A percentile compares a stretch with the other conserved stretches of the same genome.
Conservation (phyloP, 2,113 vertebrate species). For the Hypomesus transpacificus region DNA sequence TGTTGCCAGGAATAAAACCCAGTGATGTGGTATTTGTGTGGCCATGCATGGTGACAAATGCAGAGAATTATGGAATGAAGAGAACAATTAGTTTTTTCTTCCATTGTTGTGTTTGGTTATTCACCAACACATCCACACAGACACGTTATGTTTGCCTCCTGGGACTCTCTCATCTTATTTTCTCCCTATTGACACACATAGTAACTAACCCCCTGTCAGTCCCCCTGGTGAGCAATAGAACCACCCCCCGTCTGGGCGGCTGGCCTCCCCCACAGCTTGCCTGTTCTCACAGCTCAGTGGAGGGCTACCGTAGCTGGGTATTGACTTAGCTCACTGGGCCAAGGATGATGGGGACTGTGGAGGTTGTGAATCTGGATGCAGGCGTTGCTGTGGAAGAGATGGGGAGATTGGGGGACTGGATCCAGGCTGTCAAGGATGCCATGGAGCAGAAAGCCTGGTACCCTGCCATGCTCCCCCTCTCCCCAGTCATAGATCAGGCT, state of each 20-base stretch:
- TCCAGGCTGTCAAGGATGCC: conserved; percentile 49
- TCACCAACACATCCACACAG: conserved; percentile 44
- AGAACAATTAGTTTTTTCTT: conserved; percentile 41
- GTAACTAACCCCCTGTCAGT: conserved; percentile 39
- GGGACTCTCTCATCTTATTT: neutral
- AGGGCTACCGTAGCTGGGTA: conserved; percentile 49
- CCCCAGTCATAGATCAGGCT: conserved; percentile 17
- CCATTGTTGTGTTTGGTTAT: conserved; percentile 25
- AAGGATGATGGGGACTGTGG: conserved; percentile 51
- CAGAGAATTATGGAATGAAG: conserved; percentile 18
- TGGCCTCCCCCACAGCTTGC: conserved; percentile 43
- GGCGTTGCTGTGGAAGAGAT: conserved; percentile 15
- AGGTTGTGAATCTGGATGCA: conserved; percentile 50
- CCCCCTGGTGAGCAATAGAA: conserved; percentile 47
- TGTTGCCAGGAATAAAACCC: conserved; percentile 28
- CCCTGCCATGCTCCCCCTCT: conserved; percentile 21
- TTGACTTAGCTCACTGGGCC: conserved; percentile 42
- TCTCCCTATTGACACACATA: conserved; percentile 42
- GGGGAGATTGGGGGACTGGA: conserved; percentile 10
- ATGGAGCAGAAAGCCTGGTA: conserved; percentile 45
- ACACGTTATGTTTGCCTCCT: conserved; percentile 1
- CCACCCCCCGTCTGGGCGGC: conserved; percentile 48
- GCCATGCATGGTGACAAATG: conserved; percentile 44
- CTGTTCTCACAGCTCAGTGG: conserved; percentile 47
- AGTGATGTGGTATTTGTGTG: conserved; percentile 49